Base-by-base conservation (phyloP, 2,797 vertebrate species). In the Poeciliopsis gracilis region DNA sequence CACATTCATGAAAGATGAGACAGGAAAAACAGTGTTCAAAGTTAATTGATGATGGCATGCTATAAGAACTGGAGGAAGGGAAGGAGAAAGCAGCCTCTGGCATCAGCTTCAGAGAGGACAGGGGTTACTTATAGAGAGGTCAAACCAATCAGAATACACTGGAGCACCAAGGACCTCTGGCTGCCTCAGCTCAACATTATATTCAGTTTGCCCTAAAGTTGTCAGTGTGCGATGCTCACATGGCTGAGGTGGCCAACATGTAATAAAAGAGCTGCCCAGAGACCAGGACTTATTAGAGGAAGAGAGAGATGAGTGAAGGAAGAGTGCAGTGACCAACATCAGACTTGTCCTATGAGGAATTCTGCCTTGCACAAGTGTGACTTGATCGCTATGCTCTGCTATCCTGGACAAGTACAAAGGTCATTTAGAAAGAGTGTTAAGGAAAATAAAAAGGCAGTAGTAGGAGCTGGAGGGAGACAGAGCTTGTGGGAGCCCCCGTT, bases 21-120 rank as follows among this genome's bases (percentile, higher is more conserved):
- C 81, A 88, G 86, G 88, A 95, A 91, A 88, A 88, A 76, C 76
- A 87, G 85, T n/a, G 11, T 47, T 38, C 15, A 63, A 36, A 18
- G 59, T 61, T 25, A 18, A 81, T 82, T 88, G 84, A 79, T 86
- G 70, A 90, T 83, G 86, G 75, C 96, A 96, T 96, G 97, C 96
- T 91, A 85, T 72, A 88, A 93, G 84, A 76, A 76, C 86, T 85
- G 87, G 63, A 84, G 81, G 83, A 88, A 92, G 93, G 93, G 90
- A 92, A 90, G 92, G 69, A 94, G 83, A 95, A 93, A 96, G 95
- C 97, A 98, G 97, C 97, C 97, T 97, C 98, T 95, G 98, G 98
- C 97, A 99, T 96, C 98, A 99, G 98, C 98, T 97, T 99, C 98
- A 99, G 97, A 97, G 93, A 94, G 96, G 94, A 95, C 81, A 96